Evolutionary conservation across 2,888 invertebrate species (phyloP).

Genomic region (Pycnomerus fuliginosus): DNA sequence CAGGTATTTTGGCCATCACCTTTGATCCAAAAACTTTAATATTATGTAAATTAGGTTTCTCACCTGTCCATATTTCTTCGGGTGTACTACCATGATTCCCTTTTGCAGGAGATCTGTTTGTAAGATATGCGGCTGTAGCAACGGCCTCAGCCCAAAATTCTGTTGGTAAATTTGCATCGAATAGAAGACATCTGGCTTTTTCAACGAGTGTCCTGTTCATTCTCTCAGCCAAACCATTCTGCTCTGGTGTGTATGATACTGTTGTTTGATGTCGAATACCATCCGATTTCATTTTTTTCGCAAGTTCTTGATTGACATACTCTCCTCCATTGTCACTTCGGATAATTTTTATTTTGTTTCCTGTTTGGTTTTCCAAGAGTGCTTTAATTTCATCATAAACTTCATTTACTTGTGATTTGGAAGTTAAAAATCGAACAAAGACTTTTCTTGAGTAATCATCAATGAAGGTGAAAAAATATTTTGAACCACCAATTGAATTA

Average conservation of each 20-base stretch:
- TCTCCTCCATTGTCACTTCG: conserved; percentile 22
- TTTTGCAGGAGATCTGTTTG: conserved; percentile 11
- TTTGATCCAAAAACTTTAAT: conserved; percentile 21
- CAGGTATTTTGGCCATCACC: conserved; percentile 13
- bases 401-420: conserved; percentile 15
- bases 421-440: conserved; percentile 18
- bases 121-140: conserved; percentile 5
- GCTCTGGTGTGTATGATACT: conserved; percentile 23
- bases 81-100: conserved; percentile 2
- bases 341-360: conserved; percentile 19
- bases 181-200: too few species aligned
- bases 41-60: conserved; percentile 10
- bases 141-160: conserved; percentile 14
- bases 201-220: conserved; percentile 21
- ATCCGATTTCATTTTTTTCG: conserved; percentile 28
- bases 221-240: conserved; percentile 21
- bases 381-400: conserved; percentile 11
- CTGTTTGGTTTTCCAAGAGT: conserved; percentile 12
- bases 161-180: too few species aligned
- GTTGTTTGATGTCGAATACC: conserved; percentile 26
- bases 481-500: conserved; percentile 32
- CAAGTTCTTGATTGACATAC: conserved; percentile 27
- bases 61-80: conserved; percentile 12
- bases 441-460: conserved; percentile 32
- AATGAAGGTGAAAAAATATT: too few species aligned